phyloP scores from a whole-genome alignment of 2,797 vertebrate species.

The Labroides dimidiatus region DNA sequence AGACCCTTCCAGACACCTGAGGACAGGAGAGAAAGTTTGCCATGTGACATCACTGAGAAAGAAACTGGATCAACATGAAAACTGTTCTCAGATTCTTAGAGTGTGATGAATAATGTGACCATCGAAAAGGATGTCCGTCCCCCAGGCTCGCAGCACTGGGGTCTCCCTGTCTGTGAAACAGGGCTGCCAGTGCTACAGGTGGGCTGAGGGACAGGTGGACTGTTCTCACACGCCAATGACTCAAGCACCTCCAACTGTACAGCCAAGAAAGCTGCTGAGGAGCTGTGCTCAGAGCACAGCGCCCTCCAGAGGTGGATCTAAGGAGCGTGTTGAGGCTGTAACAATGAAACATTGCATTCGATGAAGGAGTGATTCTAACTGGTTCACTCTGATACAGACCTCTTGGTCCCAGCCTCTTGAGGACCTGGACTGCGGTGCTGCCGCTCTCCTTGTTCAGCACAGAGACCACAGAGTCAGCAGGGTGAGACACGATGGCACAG shows the following conservation, averaged over 20 bases:
- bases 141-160: constrained; percentile 83
- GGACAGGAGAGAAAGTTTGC: background rate
- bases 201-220: constrained; percentile 89
- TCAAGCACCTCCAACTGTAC: constrained; percentile 95
- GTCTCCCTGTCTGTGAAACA: constrained; percentile 64
- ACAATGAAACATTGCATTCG: background rate
- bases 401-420: constrained; percentile 92
- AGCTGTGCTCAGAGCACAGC: constrained; percentile 77
- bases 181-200: constrained; percentile 84
- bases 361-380: no score
- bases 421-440: constrained; percentile 91
- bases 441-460: constrained; percentile 98
- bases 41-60: background rate
- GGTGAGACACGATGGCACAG: constrained; percentile 98
- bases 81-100: no score
- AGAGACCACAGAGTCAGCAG: constrained; percentile 98
- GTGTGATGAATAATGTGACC: no score
- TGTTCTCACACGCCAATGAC: constrained; percentile 97
- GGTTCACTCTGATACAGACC: constrained; percentile 76
- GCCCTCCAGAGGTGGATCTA: constrained; percentile 97
- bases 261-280: constrained; percentile 91
- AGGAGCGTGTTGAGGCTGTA: constrained; percentile 86
- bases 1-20: constrained; percentile 97
- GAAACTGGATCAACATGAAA: no score
- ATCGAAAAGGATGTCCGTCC: constrained; percentile 74